These are phyloP conservation scores for Chondrosia reniformis DNA, from an alignment of 37 sponge, comb jelly and placozoan species.

Conservation along the genomic window DNA sequence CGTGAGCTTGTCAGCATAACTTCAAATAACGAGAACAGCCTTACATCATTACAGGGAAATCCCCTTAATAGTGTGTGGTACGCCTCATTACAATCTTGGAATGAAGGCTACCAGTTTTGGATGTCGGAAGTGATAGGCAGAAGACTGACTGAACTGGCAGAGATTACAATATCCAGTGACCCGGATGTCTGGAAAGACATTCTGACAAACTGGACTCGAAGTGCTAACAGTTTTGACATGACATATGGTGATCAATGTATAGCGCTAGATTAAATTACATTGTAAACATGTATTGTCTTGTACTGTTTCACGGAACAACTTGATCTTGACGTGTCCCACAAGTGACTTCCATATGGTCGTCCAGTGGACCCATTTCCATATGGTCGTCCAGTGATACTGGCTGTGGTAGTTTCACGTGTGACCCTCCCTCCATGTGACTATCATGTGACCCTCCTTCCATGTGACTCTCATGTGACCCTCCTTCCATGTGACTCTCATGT, in stretches of 20 bases:
- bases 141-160: neutral
- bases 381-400: too few relatives aligned
- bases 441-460: too few relatives aligned
- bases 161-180: neutral
- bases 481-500: too few relatives aligned
- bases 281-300: too few relatives aligned
- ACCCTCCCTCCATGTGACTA: too few relatives aligned
- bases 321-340: too few relatives aligned
- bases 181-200: neutral
- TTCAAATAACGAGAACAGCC: neutral
- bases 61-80: conserved; percentile 4
- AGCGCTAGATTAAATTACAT: too few relatives aligned
- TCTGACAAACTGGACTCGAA: conserved; percentile 5
- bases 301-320: too few relatives aligned
- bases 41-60: neutral
- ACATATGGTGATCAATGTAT: neutral
- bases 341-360: too few relatives aligned
- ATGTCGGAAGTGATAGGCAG: neutral
- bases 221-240: neutral
- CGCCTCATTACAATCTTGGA: neutral
- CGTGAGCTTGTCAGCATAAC: neutral
- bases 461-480: too few relatives aligned
- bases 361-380: too few relatives aligned
- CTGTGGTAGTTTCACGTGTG: too few relatives aligned
- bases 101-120: conserved; percentile 5